Evolutionary conservation across 1,140 invertebrate genomes (phyloP).

Genomic region (Leptinotarsa texana): DNA sequence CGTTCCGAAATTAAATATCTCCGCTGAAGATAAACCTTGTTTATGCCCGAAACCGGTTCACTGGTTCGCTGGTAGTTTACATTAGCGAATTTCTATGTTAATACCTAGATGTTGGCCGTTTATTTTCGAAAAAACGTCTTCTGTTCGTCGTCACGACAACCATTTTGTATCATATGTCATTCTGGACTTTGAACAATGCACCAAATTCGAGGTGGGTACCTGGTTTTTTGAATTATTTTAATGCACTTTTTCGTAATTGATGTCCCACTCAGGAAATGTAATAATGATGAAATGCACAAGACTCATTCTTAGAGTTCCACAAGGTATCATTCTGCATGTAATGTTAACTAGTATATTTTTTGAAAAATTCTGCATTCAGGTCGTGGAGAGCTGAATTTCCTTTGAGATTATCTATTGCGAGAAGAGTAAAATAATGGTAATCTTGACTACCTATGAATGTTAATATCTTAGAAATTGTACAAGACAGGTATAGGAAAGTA

Average conservation of each 20-base stretch:
- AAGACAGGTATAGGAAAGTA: too few relatives aligned
- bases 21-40: conserved; percentile 47
- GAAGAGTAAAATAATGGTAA: too few relatives aligned
- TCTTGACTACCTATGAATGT: too few relatives aligned
- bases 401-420: too few relatives aligned
- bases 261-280: too few relatives aligned
- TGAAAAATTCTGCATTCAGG: too few relatives aligned
- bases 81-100: conserved; percentile 8
- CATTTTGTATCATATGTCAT: conserved; percentile 20
- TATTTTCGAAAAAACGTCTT: neutral
- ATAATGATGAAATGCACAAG: too few relatives aligned
- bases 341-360: too few relatives aligned
- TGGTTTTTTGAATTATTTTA: neutral
- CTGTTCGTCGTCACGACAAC: conserved; percentile 2
- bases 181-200: neutral
- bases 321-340: too few relatives aligned
- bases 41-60: conserved; percentile 41
- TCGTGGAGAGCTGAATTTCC: too few relatives aligned
- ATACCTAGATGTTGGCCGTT: conserved; percentile 11
- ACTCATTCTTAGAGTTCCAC: too few relatives aligned
- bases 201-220: neutral
- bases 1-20: conserved; percentile 49
- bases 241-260: neutral
- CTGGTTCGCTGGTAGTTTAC: neutral
- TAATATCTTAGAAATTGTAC: too few relatives aligned